phyloP scores from a whole-genome alignment of 2,113 vertebrate species.

The Hippocampus zosterae region DNA sequence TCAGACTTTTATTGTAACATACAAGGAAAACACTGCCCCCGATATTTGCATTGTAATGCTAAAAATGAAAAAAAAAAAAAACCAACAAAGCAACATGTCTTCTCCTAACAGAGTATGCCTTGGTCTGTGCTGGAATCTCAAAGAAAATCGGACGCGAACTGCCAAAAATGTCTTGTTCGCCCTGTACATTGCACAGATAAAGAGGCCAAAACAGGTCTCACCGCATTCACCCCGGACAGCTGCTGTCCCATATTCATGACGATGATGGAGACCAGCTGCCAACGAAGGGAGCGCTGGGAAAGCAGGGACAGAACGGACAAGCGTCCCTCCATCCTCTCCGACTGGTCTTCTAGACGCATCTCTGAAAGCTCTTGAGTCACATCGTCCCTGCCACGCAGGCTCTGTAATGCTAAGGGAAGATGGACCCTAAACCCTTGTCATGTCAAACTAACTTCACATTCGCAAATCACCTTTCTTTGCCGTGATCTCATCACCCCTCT shows the following conservation, averaged over 20 bases:
- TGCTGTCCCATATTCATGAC: conserved; percentile 88
- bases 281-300: conserved; percentile 76
- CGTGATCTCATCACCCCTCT: conserved; percentile 71
- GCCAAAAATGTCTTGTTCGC: background rate
- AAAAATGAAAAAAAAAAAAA: too few species aligned
- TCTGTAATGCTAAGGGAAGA: conserved; percentile 70
- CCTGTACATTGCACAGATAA: background rate
- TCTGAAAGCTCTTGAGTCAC: conserved; percentile 80
- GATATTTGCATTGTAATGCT: too few species aligned
- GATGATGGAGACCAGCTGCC: conserved; percentile 85
- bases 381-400: conserved; percentile 73
- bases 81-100: background rate
- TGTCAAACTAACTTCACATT: background rate
- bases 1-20: too few species aligned
- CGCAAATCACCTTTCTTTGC: conserved; percentile 73
- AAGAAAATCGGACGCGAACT: background rate
- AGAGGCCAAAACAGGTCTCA: conserved; percentile 46
- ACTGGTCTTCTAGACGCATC: conserved; percentile 79
- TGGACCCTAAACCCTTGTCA: background rate
- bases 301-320: conserved; percentile 79
- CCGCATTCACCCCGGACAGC: conserved; percentile 86
- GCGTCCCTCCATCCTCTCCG: conserved; percentile 75
- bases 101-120: background rate
- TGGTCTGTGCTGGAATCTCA: background rate
- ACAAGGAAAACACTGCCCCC: too few species aligned